These are phyloP conservation scores for Otus sunia DNA, from an alignment of 2,113 vertebrate genomes.

Conservation along the genomic window DNA sequence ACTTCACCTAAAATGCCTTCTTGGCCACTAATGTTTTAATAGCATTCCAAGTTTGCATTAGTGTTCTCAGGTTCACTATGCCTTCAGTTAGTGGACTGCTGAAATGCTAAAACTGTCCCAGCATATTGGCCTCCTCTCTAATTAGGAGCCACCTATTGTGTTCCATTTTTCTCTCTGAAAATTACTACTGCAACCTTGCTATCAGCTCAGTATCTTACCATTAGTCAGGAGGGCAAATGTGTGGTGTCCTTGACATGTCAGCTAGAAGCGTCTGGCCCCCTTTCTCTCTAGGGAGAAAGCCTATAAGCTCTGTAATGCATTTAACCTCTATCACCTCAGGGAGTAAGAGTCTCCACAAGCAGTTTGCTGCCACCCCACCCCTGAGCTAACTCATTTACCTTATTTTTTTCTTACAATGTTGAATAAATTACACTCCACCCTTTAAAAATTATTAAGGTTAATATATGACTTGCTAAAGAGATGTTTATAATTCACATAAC, in stretches of 20 bases:
- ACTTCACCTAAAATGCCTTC: neutral
- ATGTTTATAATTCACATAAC: slow-evolving; percentile 74
- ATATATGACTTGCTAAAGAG: slow-evolving; percentile 69
- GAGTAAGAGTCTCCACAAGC: slow-evolving; percentile 63
- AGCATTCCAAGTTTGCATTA: neutral
- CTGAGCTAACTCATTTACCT: slow-evolving; percentile 56
- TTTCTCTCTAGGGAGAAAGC: slow-evolving; percentile 20
- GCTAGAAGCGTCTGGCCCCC: slow-evolving; percentile 9
- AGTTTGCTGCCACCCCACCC: slow-evolving; percentile 55
- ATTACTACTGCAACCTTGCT: slow-evolving; percentile 21
- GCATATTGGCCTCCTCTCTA: slow-evolving; percentile 7
- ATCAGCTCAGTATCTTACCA: slow-evolving; percentile 27
- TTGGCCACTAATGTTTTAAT: neutral
- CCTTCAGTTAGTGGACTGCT: neutral
- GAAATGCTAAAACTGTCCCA: neutral
- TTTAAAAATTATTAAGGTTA: slow-evolving; percentile 68
- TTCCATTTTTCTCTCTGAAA: slow-evolving; percentile 41
- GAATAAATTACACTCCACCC: slow-evolving; percentile 74
- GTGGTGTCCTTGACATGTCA: slow-evolving; percentile 56
- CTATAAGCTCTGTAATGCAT: slow-evolving; percentile 64
- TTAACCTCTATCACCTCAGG: slow-evolving; percentile 65
- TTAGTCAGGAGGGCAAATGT: slow-evolving; percentile 26
- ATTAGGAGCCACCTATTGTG: slow-evolving; percentile 40
- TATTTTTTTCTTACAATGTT: slow-evolving; percentile 60
- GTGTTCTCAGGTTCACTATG: neutral